Evolutionary conservation across 2,113 vertebrate genomes (phyloP).

Genomic region (Onychostoma macrolepis): DNA sequence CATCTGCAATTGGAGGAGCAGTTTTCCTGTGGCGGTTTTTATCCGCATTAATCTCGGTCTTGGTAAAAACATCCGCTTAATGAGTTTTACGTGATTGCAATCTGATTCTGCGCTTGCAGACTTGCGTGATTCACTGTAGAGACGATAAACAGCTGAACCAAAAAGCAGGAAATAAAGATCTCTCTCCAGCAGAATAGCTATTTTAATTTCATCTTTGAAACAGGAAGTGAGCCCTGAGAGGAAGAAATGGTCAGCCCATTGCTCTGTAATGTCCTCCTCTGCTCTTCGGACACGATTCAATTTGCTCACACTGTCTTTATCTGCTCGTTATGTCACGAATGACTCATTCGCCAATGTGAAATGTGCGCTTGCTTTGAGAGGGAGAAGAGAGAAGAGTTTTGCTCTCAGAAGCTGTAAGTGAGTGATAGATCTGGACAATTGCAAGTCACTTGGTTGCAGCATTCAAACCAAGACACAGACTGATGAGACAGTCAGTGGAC

Average conservation of each 20-base stretch:
- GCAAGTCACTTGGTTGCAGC: slow-evolving; percentile 25
- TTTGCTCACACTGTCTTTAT: slow-evolving; percentile 54
- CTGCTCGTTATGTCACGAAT: slow-evolving; percentile 46
- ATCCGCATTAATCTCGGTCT: slow-evolving; percentile 47
- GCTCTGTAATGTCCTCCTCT: slow-evolving; percentile 45
- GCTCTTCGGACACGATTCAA: slow-evolving; percentile 52
- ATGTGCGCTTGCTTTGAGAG: slow-evolving; percentile 13
- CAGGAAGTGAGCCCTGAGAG: slow-evolving; percentile 51
- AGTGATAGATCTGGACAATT: slow-evolving; percentile 39
- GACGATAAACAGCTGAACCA: slow-evolving; percentile 34
- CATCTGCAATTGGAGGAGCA: slow-evolving; percentile 26
- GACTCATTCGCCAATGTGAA: slow-evolving; percentile 45
- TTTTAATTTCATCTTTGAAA: slow-evolving; percentile 48
- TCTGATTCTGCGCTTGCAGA: slow-evolving; percentile 24
- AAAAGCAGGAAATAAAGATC: slow-evolving; percentile 50
- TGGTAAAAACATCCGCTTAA: slow-evolving; percentile 50
- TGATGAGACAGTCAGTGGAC: neutral
- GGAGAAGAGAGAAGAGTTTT: neutral
- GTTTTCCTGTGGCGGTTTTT: slow-evolving; percentile 27
- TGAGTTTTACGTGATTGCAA: slow-evolving; percentile 42
- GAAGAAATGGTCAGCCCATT: slow-evolving; percentile 22
- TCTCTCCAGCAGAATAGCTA: slow-evolving; percentile 37
- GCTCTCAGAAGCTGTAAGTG: slow-evolving; percentile 8
- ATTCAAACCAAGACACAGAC: slow-evolving; percentile 11
- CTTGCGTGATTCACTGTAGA: slow-evolving; percentile 31